These are phyloP conservation scores for Adrianichthys oophorus DNA, from an alignment of 2,797 vertebrate genomes.

Conservation along the genomic window DNA sequence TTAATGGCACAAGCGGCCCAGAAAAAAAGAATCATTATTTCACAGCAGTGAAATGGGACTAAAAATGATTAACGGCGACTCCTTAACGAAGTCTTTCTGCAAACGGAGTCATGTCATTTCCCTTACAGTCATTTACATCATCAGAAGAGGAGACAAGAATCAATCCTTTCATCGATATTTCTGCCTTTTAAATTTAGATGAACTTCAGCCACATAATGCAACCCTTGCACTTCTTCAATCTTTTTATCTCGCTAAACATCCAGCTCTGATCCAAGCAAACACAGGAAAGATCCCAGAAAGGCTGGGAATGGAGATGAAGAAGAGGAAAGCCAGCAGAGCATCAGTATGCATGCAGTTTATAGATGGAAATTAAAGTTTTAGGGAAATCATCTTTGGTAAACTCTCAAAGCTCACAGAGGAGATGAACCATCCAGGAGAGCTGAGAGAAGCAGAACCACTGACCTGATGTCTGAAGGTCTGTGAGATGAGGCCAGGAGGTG, in stretches of 20 bases:
- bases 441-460: too few species aligned
- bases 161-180: conserved; percentile 61
- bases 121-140: conserved; percentile 51
- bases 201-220: conserved; percentile 49
- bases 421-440: too few species aligned
- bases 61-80: conserved; percentile 59
- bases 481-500: too few species aligned
- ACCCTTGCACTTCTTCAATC: conserved; percentile 64
- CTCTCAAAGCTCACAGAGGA: conserved; percentile 21
- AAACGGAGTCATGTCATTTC: conserved; percentile 60
- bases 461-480: too few species aligned
- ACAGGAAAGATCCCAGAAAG: conserved; percentile 60
- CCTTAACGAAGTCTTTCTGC: conserved; percentile 50
- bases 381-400: conserved; percentile 38
- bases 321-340: conserved; percentile 30
- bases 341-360: conserved; percentile 71
- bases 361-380: conserved; percentile 46
- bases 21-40: conserved; percentile 21
- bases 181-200: conserved; percentile 48
- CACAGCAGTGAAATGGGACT: conserved; percentile 42
- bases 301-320: conserved; percentile 42
- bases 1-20: conserved; percentile 39
- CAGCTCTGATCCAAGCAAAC: conserved; percentile 72
- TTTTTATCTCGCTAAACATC: conserved; percentile 68
- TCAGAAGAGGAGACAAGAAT: conserved; percentile 44